phyloP scores from a whole-genome alignment of 2,113 vertebrate genomes.

The Empidonax traillii region DNA sequence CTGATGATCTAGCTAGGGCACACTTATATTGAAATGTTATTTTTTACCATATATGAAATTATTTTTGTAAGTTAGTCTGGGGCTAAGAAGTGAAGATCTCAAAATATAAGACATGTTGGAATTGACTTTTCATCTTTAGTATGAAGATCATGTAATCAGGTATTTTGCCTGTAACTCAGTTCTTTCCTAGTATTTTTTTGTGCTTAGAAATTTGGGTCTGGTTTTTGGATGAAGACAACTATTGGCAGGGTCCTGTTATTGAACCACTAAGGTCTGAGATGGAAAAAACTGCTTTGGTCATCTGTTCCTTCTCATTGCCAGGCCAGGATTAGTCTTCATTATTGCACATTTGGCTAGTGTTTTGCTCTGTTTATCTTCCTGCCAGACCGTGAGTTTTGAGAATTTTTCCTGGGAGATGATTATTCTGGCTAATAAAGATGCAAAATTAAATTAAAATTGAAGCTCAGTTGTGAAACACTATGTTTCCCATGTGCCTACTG shows the following conservation, averaged over 20 bases:
- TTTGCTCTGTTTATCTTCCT: not conserved
- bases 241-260: not conserved
- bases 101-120: not conserved
- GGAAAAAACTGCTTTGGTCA: not conserved
- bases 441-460: slow-evolving; percentile 28
- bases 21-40: not conserved
- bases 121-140: not conserved
- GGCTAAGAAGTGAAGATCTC: not conserved
- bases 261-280: not conserved
- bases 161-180: not conserved
- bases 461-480: not conserved
- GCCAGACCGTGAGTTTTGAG: not conserved
- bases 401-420: not conserved
- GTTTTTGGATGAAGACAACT: not conserved
- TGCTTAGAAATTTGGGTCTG: not conserved
- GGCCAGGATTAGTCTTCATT: not conserved
- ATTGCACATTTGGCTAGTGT: not conserved
- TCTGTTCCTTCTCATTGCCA: slow-evolving; percentile 23
- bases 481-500: not conserved
- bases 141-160: fast-evolving
- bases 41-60: not conserved
- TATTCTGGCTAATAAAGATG: slow-evolving; percentile 7
- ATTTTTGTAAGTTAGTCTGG: not conserved
- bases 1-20: not conserved
- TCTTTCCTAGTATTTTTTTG: not conserved